phyloP scores from a whole-genome alignment of 2,797 vertebrate genomes.

The Macroramphosus scolopax region DNA sequence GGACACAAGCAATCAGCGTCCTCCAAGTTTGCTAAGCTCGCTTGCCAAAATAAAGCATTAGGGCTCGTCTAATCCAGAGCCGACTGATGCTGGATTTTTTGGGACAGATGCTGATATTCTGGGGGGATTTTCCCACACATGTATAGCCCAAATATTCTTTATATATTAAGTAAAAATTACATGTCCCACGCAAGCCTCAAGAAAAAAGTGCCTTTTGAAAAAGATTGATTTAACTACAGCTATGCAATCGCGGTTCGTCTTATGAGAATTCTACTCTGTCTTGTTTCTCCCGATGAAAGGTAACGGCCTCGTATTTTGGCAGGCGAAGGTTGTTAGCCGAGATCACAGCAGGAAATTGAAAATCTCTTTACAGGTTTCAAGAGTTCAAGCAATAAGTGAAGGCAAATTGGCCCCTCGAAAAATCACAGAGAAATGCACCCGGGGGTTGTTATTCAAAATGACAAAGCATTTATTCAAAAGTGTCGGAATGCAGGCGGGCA shows the following conservation, averaged over 20 bases:
- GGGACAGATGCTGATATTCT: too few species aligned
- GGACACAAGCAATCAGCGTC: conserved; percentile 76
- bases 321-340: conserved; percentile 48
- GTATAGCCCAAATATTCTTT: too few species aligned
- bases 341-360: conserved; percentile 57
- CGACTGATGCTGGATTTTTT: too few species aligned
- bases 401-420: not conserved
- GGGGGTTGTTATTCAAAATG: too few species aligned
- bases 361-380: conserved; percentile 50
- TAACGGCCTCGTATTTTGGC: conserved; percentile 58
- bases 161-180: too few species aligned
- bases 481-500: too few species aligned
- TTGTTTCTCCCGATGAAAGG: conserved; percentile 52
- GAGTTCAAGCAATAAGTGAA: too few species aligned
- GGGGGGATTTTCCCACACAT: too few species aligned
- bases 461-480: too few species aligned
- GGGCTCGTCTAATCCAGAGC: conserved; percentile 30
- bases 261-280: conserved; percentile 37
- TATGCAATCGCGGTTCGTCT: conserved; percentile 52
- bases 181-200: conserved; percentile 42
- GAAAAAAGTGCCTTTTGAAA: too few species aligned
- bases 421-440: too few species aligned
- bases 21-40: conserved; percentile 57
- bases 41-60: conserved; percentile 69
- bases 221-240: conserved; percentile 50